Percentiles rank a stretch among this genome's conserved stretches.
phyloP scores from a whole-genome alignment of 2,888 invertebrate genomes.

The Idaea aversata region DNA sequence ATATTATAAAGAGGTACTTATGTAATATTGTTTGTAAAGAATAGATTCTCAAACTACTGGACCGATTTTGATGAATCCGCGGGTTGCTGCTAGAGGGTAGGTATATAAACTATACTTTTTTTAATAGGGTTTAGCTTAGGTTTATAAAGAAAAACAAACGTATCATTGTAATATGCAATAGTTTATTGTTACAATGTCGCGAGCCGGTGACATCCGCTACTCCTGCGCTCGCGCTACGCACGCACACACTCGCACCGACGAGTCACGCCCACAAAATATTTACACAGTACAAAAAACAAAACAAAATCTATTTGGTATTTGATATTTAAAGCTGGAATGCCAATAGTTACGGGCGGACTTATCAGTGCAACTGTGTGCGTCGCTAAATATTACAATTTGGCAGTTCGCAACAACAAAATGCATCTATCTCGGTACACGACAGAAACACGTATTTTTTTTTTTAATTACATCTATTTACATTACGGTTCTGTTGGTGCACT shows the following conservation, averaged over 20 bases:
- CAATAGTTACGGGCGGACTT: constrained; percentile 15
- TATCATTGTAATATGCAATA: constrained; percentile 71
- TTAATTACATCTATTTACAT: constrained; percentile 62
- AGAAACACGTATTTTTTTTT: constrained; percentile 51
- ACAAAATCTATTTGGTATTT: constrained; percentile 8
- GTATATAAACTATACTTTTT: too few species aligned
- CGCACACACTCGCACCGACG: constrained; percentile 38
- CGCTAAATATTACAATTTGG: too few species aligned
- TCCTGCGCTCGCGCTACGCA: constrained; percentile 45
- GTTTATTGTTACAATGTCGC: constrained; percentile 73
- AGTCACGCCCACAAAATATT: constrained; percentile 17
- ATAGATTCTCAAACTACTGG: too few species aligned
- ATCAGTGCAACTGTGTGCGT: constrained; percentile 37
- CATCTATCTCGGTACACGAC: constrained; percentile 62
- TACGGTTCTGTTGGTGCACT: constrained; percentile 44
- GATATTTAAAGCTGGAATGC: constrained; percentile 15
- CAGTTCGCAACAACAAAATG: constrained; percentile 65
- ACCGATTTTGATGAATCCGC: too few species aligned
- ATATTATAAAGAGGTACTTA: too few species aligned
- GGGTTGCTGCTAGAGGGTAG: too few species aligned
- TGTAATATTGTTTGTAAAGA: too few species aligned
- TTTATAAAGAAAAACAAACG: constrained; percentile 27
- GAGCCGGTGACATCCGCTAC: constrained; percentile 47
- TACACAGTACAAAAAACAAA: constrained; percentile 14
- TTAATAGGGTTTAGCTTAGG: too few species aligned